Percentiles rank a stretch among this genome's conserved stretches.
Evolutionary conservation across 2,113 vertebrate species (phyloP).

Genomic region (Ctenomys sociabilis): DNA sequence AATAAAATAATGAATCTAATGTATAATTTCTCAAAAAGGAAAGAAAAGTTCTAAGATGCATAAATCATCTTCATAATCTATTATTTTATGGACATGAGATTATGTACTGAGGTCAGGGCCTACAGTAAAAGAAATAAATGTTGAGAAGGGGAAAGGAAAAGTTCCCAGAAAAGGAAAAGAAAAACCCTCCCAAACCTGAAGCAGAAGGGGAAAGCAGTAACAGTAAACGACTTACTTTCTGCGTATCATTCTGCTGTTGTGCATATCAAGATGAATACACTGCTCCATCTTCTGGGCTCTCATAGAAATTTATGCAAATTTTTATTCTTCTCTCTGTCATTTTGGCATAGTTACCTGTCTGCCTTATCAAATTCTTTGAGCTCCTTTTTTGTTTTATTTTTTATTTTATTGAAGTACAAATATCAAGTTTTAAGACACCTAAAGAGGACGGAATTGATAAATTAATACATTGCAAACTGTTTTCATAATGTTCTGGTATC

Average conservation of each 20-base stretch:
- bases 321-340: constrained; percentile 27
- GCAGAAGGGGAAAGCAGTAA: neutral
- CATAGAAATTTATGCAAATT: neutral
- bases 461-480: no score
- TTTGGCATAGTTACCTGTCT: neutral
- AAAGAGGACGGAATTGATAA: no score
- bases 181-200: neutral
- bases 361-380: constrained; percentile 31
- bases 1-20: neutral
- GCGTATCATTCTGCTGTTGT: neutral
- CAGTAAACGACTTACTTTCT: neutral
- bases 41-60: neutral
- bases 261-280: neutral
- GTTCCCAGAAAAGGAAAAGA: neutral
- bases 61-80: neutral
- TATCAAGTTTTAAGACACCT: no score
- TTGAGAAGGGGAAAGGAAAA: neutral
- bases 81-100: neutral
- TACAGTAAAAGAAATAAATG: neutral
- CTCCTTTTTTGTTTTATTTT: neutral
- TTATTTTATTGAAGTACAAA: no score
- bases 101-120: neutral
- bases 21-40: constrained; percentile 20
- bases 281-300: neutral
- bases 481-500: no score